These are phyloP conservation scores for Cephus sareptanus DNA, from an alignment of 2,888 invertebrate genomes.

Conservation along the genomic window DNA sequence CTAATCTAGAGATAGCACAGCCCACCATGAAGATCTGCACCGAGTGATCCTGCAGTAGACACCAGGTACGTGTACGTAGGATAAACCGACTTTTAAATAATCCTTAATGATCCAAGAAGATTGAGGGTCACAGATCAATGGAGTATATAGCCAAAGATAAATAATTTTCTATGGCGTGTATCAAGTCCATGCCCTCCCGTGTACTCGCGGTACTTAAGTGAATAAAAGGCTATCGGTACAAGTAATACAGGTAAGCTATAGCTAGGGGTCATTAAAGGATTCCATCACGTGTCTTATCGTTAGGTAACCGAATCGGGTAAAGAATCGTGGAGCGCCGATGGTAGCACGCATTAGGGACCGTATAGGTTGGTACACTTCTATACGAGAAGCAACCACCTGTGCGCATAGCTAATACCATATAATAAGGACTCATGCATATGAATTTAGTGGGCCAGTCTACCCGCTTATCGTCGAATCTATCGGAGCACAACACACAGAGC, in stretches of 20 bases:
- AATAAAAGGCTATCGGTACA: background rate
- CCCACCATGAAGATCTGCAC: background rate
- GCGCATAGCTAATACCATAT: slow-evolving; percentile 64
- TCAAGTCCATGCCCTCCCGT: background rate
- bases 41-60: background rate
- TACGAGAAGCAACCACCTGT: slow-evolving; percentile 61
- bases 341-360: background rate
- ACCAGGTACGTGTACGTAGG: background rate
- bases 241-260: background rate
- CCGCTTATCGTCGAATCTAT: slow-evolving; percentile 56
- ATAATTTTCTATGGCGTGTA: background rate
- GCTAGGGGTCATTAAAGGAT: background rate
- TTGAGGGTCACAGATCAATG: background rate
- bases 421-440: slow-evolving; percentile 63
- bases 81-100: background rate
- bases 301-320: background rate
- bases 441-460: slow-evolving; percentile 56
- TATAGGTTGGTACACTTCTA: background rate
- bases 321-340: background rate
- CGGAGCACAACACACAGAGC: slow-evolving; percentile 34
- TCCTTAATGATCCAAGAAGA: background rate
- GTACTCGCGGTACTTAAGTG: background rate
- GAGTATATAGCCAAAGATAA: background rate
- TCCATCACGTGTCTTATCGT: background rate
- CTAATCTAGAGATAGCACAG: background rate